Base-by-base conservation (phyloP, 2,888 invertebrate genomes). In the Antheraea yamamai region DNA sequence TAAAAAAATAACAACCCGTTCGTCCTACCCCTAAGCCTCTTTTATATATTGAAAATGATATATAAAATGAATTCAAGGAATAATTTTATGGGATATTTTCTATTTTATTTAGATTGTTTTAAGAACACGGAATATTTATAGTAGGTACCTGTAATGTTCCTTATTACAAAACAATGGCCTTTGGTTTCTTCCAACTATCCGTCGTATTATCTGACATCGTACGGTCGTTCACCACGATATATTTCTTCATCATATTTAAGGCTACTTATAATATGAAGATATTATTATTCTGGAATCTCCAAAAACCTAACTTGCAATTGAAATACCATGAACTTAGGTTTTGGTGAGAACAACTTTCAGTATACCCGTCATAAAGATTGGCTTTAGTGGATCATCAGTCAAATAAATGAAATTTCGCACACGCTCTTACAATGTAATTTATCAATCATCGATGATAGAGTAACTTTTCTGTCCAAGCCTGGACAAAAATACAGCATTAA, bases 1-100 rank as follows among this genome's bases (percentile, higher is more conserved):
- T 71, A 74, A 74, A 52, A 74, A 74, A 74, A 74, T 58, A 73
- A 74, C 30, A 61, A 61, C 64, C 64, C 64, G 14, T 30, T 35
- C 58, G 55, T 39, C 23, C 55, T 26, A 35, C 55, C 70, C 26
- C 55, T 58, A 74, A 68, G 55, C 64, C 64, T 66, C 30, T 66
- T 66, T 66, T 20, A 66, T 66, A 4, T 66, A 30, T 66, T 30
- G 26, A 66, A 26, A 16, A 66, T 6, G 30, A 66, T 30, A 30
- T 66, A 30, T 26, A 66, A 30, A 30, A 66, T 66, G 30, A 66
- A 66, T 66, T 26, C 16, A 61, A 23, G 23, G 7, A 61, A 61
- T 6, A 30, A 30, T 16, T 66, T 16, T 66, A 3, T 30, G 16
- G 16, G 18, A 4, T 30, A 66, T 30, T 30, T 66, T 30, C 26